Conservation (phyloP, 2,797 vertebrate genomes). For the Synanceia verrucosa region DNA sequence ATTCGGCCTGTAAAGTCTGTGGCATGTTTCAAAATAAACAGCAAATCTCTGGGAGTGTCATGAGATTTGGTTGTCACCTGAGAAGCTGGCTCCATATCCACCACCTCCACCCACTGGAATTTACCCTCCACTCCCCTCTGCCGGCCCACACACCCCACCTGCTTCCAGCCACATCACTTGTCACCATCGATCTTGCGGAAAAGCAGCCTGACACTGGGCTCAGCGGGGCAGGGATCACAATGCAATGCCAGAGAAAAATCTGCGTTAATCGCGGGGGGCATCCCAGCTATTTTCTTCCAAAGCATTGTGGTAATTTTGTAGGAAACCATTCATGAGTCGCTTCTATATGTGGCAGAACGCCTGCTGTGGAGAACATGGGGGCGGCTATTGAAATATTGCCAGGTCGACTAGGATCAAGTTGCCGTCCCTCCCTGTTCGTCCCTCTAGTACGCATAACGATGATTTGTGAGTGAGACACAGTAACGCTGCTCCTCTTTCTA, state of each 20-base stretch:
- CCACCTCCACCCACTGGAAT: constrained; percentile 59
- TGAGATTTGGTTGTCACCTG: constrained; percentile 76
- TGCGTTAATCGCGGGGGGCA: constrained; percentile 65
- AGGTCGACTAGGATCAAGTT: constrained; percentile 58
- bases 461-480: constrained; percentile 52
- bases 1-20: constrained; percentile 48
- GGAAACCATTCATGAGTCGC: constrained; percentile 55
- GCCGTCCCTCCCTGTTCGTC: constrained; percentile 38
- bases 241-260: constrained; percentile 53
- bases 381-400: constrained; percentile 26
- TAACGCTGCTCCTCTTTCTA: constrained; percentile 43
- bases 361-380: constrained; percentile 11
- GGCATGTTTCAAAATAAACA: constrained; percentile 80
- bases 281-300: constrained; percentile 57
- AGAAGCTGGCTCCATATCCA: constrained; percentile 47
- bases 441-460: constrained; percentile 64
- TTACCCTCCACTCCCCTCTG: constrained; percentile 17
- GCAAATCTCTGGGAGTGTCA: constrained; percentile 64
- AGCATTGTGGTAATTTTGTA: constrained; percentile 46
- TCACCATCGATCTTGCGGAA: constrained; percentile 72
- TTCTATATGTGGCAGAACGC: constrained; percentile 13
- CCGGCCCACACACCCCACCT: constrained; percentile 33
- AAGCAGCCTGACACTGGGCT: constrained; percentile 53
- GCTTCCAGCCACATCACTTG: constrained; percentile 71
- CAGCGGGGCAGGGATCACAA: constrained; percentile 50